Evolutionary conservation across 2,113 vertebrate genomes (phyloP).

Genomic region (Aix galericulata): DNA sequence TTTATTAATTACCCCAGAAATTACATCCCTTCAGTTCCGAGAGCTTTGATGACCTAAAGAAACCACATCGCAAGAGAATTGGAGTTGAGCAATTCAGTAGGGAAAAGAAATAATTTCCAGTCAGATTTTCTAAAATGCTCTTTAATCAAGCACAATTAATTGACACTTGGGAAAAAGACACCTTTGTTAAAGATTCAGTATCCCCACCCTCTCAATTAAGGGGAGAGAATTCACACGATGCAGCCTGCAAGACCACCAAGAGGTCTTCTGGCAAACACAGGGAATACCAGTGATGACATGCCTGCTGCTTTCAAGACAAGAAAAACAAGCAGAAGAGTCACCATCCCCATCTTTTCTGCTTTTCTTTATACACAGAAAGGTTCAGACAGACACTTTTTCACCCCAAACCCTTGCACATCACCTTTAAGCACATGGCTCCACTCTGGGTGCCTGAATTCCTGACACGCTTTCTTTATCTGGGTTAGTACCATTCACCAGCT

Average conservation of each 20-base stretch:
- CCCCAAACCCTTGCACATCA: neutral
- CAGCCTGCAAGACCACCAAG: conserved; percentile 56
- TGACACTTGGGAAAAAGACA: conserved; percentile 3
- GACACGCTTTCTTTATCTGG: neutral
- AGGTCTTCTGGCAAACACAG: conserved; percentile 41
- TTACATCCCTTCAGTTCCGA: neutral
- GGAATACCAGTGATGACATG: conserved; percentile 39
- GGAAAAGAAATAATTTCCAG: neutral
- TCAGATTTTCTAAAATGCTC: neutral
- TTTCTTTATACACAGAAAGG: neutral
- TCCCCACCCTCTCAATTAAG: neutral
- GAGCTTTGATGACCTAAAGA: neutral
- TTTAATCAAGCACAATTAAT: conserved; percentile 19
- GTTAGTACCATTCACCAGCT: neutral
- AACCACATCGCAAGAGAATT: neutral
- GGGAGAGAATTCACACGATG: neutral
- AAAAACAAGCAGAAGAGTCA: conserved; percentile 61
- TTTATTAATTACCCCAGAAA: neutral
- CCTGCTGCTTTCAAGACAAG: conserved; percentile 53
- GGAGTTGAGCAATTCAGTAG: neutral
- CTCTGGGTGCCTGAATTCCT: conserved; percentile 16
- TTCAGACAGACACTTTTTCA: neutral
- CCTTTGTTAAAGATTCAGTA: neutral
- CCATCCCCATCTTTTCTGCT: conserved; percentile 1
- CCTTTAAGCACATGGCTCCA: neutral